Conservation (phyloP, 2,797 vertebrate genomes). For the Phylloscopus collybita region DNA sequence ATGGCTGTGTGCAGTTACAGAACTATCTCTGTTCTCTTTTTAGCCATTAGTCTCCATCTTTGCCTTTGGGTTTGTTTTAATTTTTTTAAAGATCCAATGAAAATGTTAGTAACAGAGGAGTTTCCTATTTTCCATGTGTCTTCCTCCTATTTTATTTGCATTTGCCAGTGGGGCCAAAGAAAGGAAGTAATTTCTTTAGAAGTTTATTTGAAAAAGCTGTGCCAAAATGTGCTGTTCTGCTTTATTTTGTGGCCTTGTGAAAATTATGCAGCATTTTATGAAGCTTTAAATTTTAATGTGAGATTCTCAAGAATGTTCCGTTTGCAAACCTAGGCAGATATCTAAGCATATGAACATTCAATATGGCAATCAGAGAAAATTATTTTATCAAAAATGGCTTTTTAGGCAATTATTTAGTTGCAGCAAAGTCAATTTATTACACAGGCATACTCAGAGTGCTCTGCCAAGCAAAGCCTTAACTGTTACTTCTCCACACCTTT, state of each 20-base stretch:
- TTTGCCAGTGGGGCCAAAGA: not conserved
- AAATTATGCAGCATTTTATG: not conserved
- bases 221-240: not conserved
- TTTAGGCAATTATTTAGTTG: not conserved
- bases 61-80: not conserved
- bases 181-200: not conserved
- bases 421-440: not conserved
- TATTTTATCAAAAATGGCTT: not conserved
- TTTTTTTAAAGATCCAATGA: not conserved
- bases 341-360: not conserved
- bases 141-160: constrained; percentile 1
- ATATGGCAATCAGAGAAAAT: not conserved
- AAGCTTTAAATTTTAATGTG: constrained; percentile 32
- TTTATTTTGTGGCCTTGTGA: constrained; percentile 12
- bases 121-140: not conserved
- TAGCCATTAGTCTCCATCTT: not conserved
- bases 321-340: not conserved
- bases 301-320: not conserved
- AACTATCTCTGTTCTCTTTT: not conserved
- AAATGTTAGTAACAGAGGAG: not conserved
- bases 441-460: not conserved
- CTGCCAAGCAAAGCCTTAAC: not conserved
- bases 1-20: not conserved
- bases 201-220: not conserved
- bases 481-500: not conserved